A percentile compares a stretch with the other conserved stretches of the same genome.
Conservation (phyloP, 1,140 invertebrate species). For the Portunus trituberculatus region DNA sequence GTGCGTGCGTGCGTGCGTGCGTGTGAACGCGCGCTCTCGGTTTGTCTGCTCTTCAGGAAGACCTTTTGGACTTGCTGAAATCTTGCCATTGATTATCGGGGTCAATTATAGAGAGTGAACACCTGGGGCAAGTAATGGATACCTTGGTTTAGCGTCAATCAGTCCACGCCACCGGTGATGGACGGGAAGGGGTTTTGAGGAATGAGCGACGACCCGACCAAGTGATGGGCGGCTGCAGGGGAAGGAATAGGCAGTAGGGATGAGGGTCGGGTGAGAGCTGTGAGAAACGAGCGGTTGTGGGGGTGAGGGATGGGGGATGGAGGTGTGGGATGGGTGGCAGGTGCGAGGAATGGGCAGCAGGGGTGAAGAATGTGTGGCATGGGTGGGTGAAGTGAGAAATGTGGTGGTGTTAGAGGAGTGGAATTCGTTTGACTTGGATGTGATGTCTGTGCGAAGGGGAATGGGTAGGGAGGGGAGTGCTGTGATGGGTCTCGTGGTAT, state of each 20-base stretch:
- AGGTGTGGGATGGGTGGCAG: neutral
- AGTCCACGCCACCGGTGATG: slow-evolving; percentile 36
- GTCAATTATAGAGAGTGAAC: slow-evolving; percentile 42
- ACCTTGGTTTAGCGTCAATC: slow-evolving; percentile 54
- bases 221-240: neutral
- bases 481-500: neutral
- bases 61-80: slow-evolving; percentile 26
- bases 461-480: neutral
- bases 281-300: neutral
- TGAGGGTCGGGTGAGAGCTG: neutral
- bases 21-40: neutral
- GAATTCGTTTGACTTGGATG: neutral
- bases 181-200: slow-evolving; percentile 4
- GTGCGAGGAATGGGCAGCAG: neutral
- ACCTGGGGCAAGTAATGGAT: slow-evolving; percentile 50
- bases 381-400: neutral
- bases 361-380: neutral
- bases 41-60: neutral
- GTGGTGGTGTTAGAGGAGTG: neutral
- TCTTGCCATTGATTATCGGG: neutral
- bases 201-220: neutral
- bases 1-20: too few species aligned
- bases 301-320: neutral
- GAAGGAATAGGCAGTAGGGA: neutral
- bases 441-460: neutral